phyloP scores from a whole-genome alignment of 30 jellyfish, hydroid and myxozoan species.

The Aurelia sp. region DNA sequence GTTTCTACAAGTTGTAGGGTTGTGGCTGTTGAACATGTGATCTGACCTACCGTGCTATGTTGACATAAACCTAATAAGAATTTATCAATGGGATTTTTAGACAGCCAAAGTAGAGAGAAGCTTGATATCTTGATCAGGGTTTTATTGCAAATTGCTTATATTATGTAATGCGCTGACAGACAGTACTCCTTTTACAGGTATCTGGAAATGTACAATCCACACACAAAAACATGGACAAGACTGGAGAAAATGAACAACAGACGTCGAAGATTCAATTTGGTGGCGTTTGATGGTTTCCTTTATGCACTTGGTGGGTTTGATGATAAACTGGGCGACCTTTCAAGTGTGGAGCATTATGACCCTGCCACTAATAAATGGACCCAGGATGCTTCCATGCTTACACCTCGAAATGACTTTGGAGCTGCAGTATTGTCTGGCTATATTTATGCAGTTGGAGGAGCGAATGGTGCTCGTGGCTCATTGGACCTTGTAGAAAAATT shows the following conservation, averaged over 20 bases:
- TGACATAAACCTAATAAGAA: too few species aligned
- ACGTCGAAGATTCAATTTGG: slow-evolving; percentile 89
- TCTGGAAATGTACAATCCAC: slow-evolving; percentile 81
- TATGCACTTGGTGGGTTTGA: slow-evolving; percentile 98
- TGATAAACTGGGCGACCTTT: slow-evolving; percentile 84
- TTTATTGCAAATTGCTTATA: too few species aligned
- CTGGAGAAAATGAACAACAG: slow-evolving; percentile 83
- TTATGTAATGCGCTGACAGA: too few species aligned
- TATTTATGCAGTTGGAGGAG: slow-evolving; percentile 95
- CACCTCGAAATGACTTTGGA: slow-evolving; percentile 92
- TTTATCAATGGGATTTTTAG: too few species aligned
- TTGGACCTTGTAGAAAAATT: slow-evolving; percentile 81
- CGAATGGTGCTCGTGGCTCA: slow-evolving; percentile 86
- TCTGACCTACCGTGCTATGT: too few species aligned
- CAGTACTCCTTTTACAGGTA: slow-evolving; percentile 28
- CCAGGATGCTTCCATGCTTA: slow-evolving; percentile 79
- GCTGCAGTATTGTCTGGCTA: slow-evolving; percentile 87
- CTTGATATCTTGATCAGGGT: too few species aligned
- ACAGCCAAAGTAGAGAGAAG: too few species aligned
- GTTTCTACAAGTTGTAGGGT: too few species aligned
- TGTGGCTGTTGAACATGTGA: too few species aligned
- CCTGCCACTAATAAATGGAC: slow-evolving; percentile 73
- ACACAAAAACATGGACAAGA: slow-evolving; percentile 71
- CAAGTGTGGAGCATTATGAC: slow-evolving; percentile 77
- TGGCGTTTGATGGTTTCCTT: slow-evolving; percentile 51